Base-by-base conservation (phyloP, 2,888 invertebrate species). In the Poecilus cupreus region DNA sequence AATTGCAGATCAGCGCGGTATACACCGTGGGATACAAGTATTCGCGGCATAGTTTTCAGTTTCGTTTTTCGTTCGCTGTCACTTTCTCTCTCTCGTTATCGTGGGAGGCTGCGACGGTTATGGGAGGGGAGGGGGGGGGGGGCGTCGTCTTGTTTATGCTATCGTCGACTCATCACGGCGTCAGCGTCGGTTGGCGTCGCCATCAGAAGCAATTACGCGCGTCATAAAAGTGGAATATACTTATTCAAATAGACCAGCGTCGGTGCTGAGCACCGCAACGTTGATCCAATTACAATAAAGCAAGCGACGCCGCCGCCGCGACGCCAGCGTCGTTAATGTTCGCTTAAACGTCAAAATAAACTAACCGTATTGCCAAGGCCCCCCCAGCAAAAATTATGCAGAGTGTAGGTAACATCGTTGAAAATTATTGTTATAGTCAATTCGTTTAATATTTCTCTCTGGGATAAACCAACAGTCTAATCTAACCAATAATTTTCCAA, bases 161-260 rank as follows among this genome's bases (percentile, higher is more conserved):
- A 78, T 74, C 80, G 72, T 72, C 74, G 78, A 26, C 72, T 80
- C 80, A 80, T 80, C 80, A 80, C 6, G 57, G 37, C 60, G 22
- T 49, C 43, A 49, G 72, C 72, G 22, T 49, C 37, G 51, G 10
- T 26, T 60, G 13, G 22, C 60, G 54, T 37, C 72, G 80, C 80
- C 80, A 80, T 80, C 80, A 80, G 22, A 80, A 74, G 80, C 80
- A 80, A 80, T 80, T 80, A 80, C 80, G 37, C 37, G 32, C 74
- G 57, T 80, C 74, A 80, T 80, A 80, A 80, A 80, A 80, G 24
- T 80, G 80, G 80, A 80, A 80, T 80, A 80, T 80, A 80, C 80
- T 80, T 80, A 80, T 80, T 80, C 80, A 80, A 80, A 80, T 80
- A 74, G 80, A 72, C 74, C 74, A 22, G 43, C 39, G n/a, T 54